Evolutionary conservation across 2,113 vertebrate genomes (phyloP).

Genomic region (Melanotaenia duboulayi): DNA sequence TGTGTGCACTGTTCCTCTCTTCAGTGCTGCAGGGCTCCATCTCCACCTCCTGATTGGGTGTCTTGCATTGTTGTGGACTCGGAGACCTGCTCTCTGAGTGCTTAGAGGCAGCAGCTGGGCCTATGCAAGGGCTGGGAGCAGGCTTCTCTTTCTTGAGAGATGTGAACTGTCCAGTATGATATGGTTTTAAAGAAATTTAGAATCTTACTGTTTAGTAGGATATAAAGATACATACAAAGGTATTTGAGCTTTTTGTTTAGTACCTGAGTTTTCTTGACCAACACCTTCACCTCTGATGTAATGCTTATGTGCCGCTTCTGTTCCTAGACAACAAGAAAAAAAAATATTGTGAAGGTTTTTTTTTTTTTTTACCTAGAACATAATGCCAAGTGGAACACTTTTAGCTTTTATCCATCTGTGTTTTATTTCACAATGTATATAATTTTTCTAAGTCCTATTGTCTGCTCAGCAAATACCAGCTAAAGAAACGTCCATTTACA

Average conservation of each 20-base stretch:
- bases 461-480: background rate
- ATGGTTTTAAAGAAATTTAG: background rate
- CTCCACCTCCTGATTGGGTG: constrained; percentile 52
- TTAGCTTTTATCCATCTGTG: too few species aligned
- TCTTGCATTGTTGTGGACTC: constrained; percentile 41
- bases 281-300: constrained; percentile 58
- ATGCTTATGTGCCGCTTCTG: constrained; percentile 49
- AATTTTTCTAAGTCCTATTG: too few species aligned
- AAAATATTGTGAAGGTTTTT: background rate
- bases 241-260: background rate
- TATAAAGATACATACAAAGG: background rate
- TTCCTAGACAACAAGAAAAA: constrained; percentile 59
- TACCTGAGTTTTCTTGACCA: constrained; percentile 73
- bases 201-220: background rate
- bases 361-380: background rate
- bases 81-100: constrained; percentile 36
- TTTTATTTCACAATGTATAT: too few species aligned
- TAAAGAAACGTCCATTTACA: background rate
- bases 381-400: background rate
- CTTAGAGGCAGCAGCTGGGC: constrained; percentile 25
- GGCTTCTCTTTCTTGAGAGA: constrained; percentile 66
- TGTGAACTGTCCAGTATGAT: constrained; percentile 51
- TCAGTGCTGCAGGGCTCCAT: constrained; percentile 50
- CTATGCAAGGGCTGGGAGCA: constrained; percentile 32
- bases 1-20: constrained; percentile 46